Evolutionary conservation across 2,888 invertebrate genomes (phyloP).

Genomic region (Xanthorhoe designata): DNA sequence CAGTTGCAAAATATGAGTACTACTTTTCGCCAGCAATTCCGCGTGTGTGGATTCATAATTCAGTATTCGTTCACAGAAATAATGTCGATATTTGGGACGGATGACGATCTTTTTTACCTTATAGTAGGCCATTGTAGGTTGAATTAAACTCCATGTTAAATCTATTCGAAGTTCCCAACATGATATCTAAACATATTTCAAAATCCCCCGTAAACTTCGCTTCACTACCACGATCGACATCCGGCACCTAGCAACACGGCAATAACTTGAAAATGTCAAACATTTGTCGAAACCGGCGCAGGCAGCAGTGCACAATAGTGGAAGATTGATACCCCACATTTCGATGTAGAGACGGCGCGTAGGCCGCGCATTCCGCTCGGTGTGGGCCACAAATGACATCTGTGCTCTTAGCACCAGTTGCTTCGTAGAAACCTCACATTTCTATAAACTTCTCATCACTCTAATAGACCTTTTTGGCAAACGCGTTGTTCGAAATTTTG

Average conservation of each 20-base stretch:
- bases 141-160: too few relatives aligned
- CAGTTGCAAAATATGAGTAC: neutral
- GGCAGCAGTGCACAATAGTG: slow-evolving; percentile 43
- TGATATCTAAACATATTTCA: neutral
- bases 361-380: slow-evolving; percentile 70
- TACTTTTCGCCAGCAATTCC: neutral
- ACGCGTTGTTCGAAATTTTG: neutral
- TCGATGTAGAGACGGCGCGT: slow-evolving; percentile 53
- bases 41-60: neutral
- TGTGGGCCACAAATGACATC: slow-evolving; percentile 70
- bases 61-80: too few relatives aligned
- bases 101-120: too few relatives aligned
- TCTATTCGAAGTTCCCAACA: too few relatives aligned
- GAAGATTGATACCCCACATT: slow-evolving; percentile 57
- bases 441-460: too few relatives aligned
- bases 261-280: slow-evolving; percentile 44
- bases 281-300: slow-evolving; percentile 43
- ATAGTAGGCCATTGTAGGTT: too few relatives aligned
- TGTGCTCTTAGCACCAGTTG: slow-evolving; percentile 43
- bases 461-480: neutral
- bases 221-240: slow-evolving; percentile 23
- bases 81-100: too few relatives aligned
- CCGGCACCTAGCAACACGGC: slow-evolving; percentile 38
- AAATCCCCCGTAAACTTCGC: slow-evolving; percentile 16
- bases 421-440: neutral